These are phyloP conservation scores for Petromus typicus DNA, from an alignment of 2,113 vertebrate species.

Conservation along the genomic window DNA sequence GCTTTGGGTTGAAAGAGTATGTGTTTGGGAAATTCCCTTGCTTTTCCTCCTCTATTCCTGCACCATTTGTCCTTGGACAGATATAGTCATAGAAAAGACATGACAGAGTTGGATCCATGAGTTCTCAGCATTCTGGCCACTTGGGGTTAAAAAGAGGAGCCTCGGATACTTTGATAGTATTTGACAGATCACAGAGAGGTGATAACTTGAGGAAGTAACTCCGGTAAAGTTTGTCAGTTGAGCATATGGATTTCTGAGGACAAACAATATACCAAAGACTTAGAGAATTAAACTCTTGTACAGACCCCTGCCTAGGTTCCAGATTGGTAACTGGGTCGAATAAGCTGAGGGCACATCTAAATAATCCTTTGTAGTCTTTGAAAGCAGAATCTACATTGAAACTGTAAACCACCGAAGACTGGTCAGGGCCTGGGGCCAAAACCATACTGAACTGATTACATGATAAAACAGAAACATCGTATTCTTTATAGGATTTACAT, in stretches of 20 bases:
- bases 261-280: neutral
- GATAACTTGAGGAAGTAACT: neutral
- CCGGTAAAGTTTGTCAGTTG: no score
- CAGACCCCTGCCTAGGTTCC: neutral
- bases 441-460: neutral
- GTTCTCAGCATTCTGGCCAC: neutral
- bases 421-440: neutral
- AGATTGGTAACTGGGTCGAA: neutral
- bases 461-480: neutral
- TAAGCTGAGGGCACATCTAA: neutral
- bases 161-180: neutral
- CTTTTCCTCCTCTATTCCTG: neutral
- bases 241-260: neutral
- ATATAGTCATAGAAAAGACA: neutral
- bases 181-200: neutral
- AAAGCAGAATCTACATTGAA: neutral
- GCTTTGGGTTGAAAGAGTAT: neutral
- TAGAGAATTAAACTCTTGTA: neutral
- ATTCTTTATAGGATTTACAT: neutral
- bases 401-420: neutral
- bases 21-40: neutral
- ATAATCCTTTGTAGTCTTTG: neutral
- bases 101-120: neutral
- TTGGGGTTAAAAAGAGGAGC: neutral
- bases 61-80: neutral